Evolutionary conservation across 2,888 invertebrate species (phyloP).

Genomic region (Thera obeliscata): DNA sequence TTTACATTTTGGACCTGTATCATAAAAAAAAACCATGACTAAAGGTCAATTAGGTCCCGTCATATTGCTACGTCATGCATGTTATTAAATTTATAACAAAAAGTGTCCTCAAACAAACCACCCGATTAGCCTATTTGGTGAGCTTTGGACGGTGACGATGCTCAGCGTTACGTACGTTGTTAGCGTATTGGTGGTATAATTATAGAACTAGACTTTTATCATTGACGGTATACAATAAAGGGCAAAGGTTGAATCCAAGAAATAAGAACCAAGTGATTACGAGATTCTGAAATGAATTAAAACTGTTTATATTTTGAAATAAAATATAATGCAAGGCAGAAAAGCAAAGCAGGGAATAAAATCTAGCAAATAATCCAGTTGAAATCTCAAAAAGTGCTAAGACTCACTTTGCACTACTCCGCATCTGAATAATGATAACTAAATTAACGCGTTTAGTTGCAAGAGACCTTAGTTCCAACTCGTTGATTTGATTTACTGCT

Average conservation of each 20-base stretch:
- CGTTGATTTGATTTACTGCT: conserved; percentile 32
- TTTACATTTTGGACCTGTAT: too few relatives aligned
- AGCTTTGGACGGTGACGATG: conserved; percentile 8
- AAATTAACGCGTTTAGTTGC: conserved; percentile 26
- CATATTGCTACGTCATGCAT: not conserved
- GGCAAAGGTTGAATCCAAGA: too few relatives aligned
- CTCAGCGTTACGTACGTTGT: not conserved
- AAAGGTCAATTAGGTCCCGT: too few relatives aligned
- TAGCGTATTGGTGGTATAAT: too few relatives aligned
- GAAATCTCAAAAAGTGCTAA: conserved; percentile 8
- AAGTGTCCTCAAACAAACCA: not conserved
- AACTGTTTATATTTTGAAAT: too few relatives aligned
- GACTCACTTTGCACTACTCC: conserved; percentile 13
- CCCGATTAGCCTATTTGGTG: not conserved
- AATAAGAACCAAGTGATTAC: too few relatives aligned
- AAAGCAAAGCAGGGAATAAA: not conserved
- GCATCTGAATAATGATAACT: conserved; percentile 28
- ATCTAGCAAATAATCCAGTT: not conserved
- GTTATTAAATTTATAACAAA: too few relatives aligned
- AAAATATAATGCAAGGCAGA: too few relatives aligned
- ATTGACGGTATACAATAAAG: too few relatives aligned
- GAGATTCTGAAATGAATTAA: too few relatives aligned
- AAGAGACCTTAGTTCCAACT: conserved; percentile 30
- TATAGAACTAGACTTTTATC: too few relatives aligned
- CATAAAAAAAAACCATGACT: too few relatives aligned